Percentiles rank a stretch among this genome's conserved stretches.
Conservation (phyloP, 2,888 invertebrate species). For the Helicoverpa assulta region DNA sequence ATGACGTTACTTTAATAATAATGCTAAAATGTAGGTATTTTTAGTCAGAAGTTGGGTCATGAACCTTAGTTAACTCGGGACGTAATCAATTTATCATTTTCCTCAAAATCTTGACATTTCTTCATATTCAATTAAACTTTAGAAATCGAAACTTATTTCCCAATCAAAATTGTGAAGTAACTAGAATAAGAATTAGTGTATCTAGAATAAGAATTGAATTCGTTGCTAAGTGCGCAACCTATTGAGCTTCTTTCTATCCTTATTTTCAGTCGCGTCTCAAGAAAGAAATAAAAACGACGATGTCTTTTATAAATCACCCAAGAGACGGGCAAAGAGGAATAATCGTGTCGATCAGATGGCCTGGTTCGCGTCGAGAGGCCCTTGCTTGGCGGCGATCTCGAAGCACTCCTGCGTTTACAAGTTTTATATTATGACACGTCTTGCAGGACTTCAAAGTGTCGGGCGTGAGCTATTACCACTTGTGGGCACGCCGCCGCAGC, state of each 20-base stretch:
- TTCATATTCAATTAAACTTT: background rate
- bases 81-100: background rate
- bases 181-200: conserved; percentile 20
- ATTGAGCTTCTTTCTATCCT: conserved; percentile 29
- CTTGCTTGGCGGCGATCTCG: conserved; percentile 67
- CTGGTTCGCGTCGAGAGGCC: conserved; percentile 74
- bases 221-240: conserved; percentile 30
- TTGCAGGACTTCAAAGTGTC: conserved; percentile 64
- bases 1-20: no score
- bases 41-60: background rate
- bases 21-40: background rate
- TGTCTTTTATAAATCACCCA: conserved; percentile 53
- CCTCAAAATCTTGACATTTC: background rate
- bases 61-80: background rate
- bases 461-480: conserved; percentile 45
- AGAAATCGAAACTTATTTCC: background rate
- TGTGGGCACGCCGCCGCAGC: conserved; percentile 3
- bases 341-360: conserved; percentile 76
- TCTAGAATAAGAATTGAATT: conserved; percentile 26
- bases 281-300: conserved; percentile 55
- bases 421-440: conserved; percentile 74
- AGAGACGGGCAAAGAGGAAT: conserved; percentile 56
- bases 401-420: conserved; percentile 68
- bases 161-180: background rate
- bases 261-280: conserved; percentile 44